Evolutionary conservation across 92 coral and sea anemone species (phyloP).

Genomic region (Actinostola sp.): DNA sequence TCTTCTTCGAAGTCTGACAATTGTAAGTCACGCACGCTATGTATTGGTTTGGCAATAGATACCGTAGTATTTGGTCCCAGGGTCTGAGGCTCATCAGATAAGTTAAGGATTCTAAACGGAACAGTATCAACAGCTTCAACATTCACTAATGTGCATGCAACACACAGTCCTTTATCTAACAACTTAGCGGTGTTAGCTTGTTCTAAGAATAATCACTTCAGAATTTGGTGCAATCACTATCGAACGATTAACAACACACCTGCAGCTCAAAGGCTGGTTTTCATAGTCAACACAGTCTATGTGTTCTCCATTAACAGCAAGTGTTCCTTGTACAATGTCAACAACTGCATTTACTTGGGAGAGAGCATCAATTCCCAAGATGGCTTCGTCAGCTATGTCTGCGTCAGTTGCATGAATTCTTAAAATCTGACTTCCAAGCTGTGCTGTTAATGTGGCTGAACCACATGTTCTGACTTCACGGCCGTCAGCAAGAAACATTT

Average conservation of each 20-base stretch:
- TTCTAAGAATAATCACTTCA: conserved; percentile 36
- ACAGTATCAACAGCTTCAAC: conserved; percentile 19
- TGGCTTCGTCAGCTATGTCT: conserved; percentile 50
- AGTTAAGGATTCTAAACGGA: conserved; percentile 37
- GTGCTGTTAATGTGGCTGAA: conserved; percentile 12
- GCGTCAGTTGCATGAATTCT: conserved; percentile 29
- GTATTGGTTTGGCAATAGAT: conserved; percentile 56
- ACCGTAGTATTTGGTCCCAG: conserved; percentile 39
- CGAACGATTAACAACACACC: conserved; percentile 47
- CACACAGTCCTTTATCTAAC: conserved; percentile 15
- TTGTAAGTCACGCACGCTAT: conserved; percentile 25
- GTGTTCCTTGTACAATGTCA: conserved; percentile 32
- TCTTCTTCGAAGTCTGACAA: conserved; percentile 22
- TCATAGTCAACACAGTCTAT: conserved; percentile 34
- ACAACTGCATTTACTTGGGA: conserved; percentile 33
- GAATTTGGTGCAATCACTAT: conserved; percentile 37
- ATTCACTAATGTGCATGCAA: conserved; percentile 39
- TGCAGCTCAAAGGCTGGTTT: conserved; percentile 34
- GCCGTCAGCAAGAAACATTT: conserved; percentile 26
- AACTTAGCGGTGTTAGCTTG: conserved; percentile 9
- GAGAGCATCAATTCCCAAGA: conserved; percentile 58
- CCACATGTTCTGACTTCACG: conserved; percentile 10
- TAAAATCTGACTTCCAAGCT: conserved; percentile 37
- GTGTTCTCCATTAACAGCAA: conserved; percentile 32
- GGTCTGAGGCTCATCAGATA: conserved; percentile 46